Evolutionary conservation across 2,888 invertebrate species (phyloP).

Genomic region (Gibbula magus): DNA sequence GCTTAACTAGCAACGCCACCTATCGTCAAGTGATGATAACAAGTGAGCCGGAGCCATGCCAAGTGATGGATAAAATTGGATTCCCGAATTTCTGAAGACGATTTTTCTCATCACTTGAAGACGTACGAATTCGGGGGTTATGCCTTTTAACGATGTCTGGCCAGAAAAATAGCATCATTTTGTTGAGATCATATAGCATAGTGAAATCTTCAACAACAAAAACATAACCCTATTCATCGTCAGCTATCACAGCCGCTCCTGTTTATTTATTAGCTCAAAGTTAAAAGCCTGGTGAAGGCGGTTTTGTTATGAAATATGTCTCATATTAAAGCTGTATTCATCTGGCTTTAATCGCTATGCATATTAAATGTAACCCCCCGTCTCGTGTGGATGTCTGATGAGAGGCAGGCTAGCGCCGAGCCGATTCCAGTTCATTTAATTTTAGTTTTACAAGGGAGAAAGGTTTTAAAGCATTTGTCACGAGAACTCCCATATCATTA

Average conservation of each 20-base stretch:
- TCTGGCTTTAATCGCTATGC: not conserved
- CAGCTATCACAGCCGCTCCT: not conserved
- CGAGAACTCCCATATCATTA: not conserved
- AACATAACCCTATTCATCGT: not conserved
- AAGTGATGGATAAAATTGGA: conserved; percentile 16
- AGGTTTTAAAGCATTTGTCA: conserved; percentile 1
- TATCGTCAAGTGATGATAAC: not conserved
- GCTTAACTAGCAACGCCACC: not conserved
- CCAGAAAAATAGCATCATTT: not conserved
- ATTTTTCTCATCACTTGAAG: not conserved
- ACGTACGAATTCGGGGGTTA: not conserved
- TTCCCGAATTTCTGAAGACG: not conserved
- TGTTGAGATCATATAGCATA: not conserved
- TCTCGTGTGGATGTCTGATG: too few relatives aligned
- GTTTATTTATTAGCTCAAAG: conserved; percentile 25
- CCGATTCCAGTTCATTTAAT: conserved; percentile 7
- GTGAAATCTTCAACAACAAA: too few relatives aligned
- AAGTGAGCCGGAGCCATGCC: conserved; percentile 9
- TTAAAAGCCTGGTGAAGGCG: conserved; percentile 3
- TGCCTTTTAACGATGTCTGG: conserved; percentile 8
- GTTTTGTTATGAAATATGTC: conserved; percentile 18
- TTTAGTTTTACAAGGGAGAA: not conserved
- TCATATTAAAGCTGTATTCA: conserved; percentile 15
- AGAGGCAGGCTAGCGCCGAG: too few relatives aligned
- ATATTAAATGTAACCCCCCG: not conserved